Conservation (phyloP, 1,140 invertebrate species). For the Paraescarpia echinospica region DNA sequence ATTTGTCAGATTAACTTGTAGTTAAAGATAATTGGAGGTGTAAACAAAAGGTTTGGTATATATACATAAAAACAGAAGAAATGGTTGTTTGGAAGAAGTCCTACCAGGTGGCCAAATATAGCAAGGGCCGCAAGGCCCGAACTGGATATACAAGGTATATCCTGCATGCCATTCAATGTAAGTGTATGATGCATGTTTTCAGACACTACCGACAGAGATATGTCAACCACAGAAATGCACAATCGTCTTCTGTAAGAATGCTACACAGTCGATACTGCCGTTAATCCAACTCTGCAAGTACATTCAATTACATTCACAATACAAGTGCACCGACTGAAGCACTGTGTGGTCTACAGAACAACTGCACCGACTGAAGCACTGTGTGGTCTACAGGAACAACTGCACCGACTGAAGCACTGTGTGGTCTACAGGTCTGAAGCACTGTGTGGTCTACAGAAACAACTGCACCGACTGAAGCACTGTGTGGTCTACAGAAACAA, state of each 20-base stretch:
- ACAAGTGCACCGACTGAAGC: neutral
- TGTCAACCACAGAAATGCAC: neutral
- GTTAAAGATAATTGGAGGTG: too few relatives aligned
- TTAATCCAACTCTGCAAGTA: neutral
- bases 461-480: neutral
- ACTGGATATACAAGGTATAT: too few relatives aligned
- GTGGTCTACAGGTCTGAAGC: neutral
- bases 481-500: neutral
- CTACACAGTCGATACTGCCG: neutral
- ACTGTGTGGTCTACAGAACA: neutral
- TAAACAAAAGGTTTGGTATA: too few relatives aligned
- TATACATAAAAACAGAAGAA: too few relatives aligned
- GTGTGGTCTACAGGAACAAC: neutral
- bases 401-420: neutral
- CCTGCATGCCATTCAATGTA: too few relatives aligned
- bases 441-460: neutral
- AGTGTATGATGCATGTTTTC: too few relatives aligned
- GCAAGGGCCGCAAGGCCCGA: too few relatives aligned
- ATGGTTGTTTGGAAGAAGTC: too few relatives aligned
- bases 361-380: neutral
- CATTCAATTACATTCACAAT: neutral
- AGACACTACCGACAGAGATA: neutral
- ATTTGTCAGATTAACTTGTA: too few relatives aligned
- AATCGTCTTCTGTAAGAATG: neutral
- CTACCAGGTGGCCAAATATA: too few relatives aligned